These are phyloP conservation scores for Idaea straminata DNA, from an alignment of 2,888 invertebrate genomes.

Conservation along the genomic window DNA sequence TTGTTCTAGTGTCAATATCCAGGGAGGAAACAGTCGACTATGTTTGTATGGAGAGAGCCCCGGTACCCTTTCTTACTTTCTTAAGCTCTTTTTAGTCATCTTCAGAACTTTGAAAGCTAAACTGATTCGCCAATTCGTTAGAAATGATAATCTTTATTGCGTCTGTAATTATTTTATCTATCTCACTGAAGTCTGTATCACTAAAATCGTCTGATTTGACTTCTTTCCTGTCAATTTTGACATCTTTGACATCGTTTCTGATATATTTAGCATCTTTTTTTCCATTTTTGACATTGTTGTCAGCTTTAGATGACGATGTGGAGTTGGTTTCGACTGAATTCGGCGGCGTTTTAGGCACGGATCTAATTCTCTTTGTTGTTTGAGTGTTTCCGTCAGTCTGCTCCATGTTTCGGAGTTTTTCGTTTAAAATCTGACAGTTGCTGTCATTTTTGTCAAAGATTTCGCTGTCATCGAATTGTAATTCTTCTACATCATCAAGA, in stretches of 20 bases:
- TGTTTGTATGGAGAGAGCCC: too few species aligned
- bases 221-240: slow-evolving; percentile 31
- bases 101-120: not conserved
- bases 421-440: not conserved
- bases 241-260: slow-evolving; percentile 22
- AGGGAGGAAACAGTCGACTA: too few species aligned
- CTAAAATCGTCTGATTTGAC: slow-evolving; percentile 21
- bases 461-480: slow-evolving; percentile 55
- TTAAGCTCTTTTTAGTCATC: not conserved
- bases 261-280: not conserved
- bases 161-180: slow-evolving; percentile 34
- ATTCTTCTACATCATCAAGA: slow-evolving; percentile 69
- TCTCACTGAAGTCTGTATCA: slow-evolving; percentile 25
- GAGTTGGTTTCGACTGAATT: not conserved
- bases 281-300: not conserved
- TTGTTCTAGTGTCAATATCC: too few species aligned
- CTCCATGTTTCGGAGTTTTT: not conserved
- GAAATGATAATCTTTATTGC: slow-evolving; percentile 32
- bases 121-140: slow-evolving; percentile 19
- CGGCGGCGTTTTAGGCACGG: not conserved
- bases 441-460: slow-evolving; percentile 8
- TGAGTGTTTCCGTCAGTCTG: slow-evolving; percentile 4
- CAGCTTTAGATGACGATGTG: not conserved
- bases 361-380: not conserved
- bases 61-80: too few species aligned